Evolutionary conservation across 2,797 vertebrate genomes (phyloP).

Genomic region (Danio jaintianensis): DNA sequence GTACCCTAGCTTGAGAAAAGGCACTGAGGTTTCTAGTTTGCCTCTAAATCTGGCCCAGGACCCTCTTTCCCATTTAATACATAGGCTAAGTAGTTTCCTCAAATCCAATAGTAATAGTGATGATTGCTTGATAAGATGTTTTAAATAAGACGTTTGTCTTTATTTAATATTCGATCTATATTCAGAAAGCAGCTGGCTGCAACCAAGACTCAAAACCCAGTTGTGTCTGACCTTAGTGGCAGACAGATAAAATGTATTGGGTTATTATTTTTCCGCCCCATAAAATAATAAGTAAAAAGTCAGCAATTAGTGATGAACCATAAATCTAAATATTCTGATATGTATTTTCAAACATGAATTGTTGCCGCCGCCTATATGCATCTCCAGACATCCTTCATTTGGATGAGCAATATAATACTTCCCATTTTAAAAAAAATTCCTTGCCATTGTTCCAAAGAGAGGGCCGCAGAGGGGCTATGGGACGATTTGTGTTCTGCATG

Average conservation of each 20-base stretch:
- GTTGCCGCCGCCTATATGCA: conserved; percentile 49
- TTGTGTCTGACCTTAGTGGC: conserved; percentile 61
- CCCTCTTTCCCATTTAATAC: background rate
- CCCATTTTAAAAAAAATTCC: conserved; percentile 51
- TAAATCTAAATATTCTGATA: conserved; percentile 83
- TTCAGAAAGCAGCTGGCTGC: conserved; percentile 9
- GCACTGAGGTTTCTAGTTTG: too few relatives aligned
- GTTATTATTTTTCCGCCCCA: conserved; percentile 86
- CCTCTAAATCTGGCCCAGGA: background rate
- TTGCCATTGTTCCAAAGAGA: conserved; percentile 61
- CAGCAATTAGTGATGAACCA: conserved; percentile 82
- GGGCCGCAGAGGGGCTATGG: conserved; percentile 70
- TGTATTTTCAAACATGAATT: conserved; percentile 72
- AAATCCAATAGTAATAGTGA: conserved; percentile 39
- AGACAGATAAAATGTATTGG: conserved; percentile 79
- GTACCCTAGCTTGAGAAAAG: too few relatives aligned
- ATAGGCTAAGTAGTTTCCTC: background rate
- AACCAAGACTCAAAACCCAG: conserved; percentile 38
- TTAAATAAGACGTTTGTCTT: background rate
- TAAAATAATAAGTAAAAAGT: conserved; percentile 85
- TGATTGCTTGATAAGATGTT: background rate
- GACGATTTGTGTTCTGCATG: conserved; percentile 83
- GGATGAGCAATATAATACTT: conserved; percentile 59
- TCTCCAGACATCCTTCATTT: conserved; percentile 68
- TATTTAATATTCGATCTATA: background rate